Conservation (phyloP, 2,797 vertebrate genomes). For the Melanotaenia boesemani region DNA sequence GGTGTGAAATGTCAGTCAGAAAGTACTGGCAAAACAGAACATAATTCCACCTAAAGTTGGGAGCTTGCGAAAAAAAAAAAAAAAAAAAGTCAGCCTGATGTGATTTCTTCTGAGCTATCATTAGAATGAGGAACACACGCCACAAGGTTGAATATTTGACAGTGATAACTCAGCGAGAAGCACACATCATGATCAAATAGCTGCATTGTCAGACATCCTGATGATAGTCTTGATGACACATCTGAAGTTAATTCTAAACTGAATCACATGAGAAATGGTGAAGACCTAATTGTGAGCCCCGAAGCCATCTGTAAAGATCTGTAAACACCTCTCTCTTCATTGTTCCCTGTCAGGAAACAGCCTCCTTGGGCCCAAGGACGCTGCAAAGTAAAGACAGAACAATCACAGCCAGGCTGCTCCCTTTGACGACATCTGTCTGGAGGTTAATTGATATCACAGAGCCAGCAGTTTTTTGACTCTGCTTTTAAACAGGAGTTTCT, state of each 20-base stretch:
- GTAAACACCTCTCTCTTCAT: slow-evolving; percentile 81
- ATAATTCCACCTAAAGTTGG: slow-evolving; percentile 59
- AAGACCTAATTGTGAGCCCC: slow-evolving; percentile 76
- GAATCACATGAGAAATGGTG: slow-evolving; percentile 75
- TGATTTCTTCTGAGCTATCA: slow-evolving; percentile 71
- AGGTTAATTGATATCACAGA: slow-evolving; percentile 78
- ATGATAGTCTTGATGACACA: slow-evolving; percentile 74
- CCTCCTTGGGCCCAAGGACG: slow-evolving; percentile 75
- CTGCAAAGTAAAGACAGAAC: slow-evolving; percentile 70
- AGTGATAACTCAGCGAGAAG: slow-evolving; percentile 69
- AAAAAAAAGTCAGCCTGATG: slow-evolving; percentile 44
- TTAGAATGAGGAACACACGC: slow-evolving; percentile 70
- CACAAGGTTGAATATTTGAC: slow-evolving; percentile 76
- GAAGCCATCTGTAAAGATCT: slow-evolving; percentile 78
- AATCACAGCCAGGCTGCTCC: slow-evolving; percentile 60
- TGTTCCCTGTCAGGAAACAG: slow-evolving; percentile 80
- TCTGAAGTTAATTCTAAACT: slow-evolving; percentile 79
- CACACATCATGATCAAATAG: slow-evolving; percentile 71
- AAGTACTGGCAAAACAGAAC: slow-evolving; percentile 53
- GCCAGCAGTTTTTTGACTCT: slow-evolving; percentile 57
- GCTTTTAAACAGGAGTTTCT: slow-evolving; percentile 61
- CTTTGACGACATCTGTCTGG: slow-evolving; percentile 70
- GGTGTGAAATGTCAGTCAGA: slow-evolving; percentile 71
- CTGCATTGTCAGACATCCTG: slow-evolving; percentile 68
- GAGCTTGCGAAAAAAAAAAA: slow-evolving; percentile 4